Evolutionary conservation across 2,797 vertebrate genomes (phyloP).

Genomic region (Denticeps clupeoides): DNA sequence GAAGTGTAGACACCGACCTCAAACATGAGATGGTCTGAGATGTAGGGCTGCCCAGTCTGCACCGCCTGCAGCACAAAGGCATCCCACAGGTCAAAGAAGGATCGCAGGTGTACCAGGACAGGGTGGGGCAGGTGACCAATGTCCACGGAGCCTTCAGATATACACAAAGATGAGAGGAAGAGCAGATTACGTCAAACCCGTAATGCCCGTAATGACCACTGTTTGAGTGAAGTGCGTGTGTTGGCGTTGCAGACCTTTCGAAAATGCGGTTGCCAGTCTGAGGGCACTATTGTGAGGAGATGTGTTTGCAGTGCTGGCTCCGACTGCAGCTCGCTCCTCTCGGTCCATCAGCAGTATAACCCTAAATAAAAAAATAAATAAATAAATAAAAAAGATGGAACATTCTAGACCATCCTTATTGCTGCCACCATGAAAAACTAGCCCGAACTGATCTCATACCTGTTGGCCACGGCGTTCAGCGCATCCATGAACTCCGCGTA

Average conservation of each 20-base stretch:
- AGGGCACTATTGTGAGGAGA: constrained; percentile 64
- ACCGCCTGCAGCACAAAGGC: constrained; percentile 67
- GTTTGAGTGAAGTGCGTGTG: not conserved
- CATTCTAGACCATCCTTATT: not conserved
- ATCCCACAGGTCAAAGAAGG: constrained; percentile 86
- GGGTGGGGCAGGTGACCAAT: constrained; percentile 76
- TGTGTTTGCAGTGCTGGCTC: constrained; percentile 53
- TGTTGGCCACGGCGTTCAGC: constrained; percentile 79
- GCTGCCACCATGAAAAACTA: too few species aligned
- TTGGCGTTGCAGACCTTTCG: constrained; percentile 63
- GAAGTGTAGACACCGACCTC: constrained; percentile 48
- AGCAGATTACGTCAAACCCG: constrained; percentile 9
- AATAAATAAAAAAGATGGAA: not conserved
- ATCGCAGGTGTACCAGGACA: constrained; percentile 76
- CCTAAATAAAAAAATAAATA: constrained; percentile 41
- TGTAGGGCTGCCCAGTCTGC: constrained; percentile 65
- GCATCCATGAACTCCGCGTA: constrained; percentile 72
- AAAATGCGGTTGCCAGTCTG: constrained; percentile 80
- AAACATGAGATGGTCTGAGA: constrained; percentile 69
- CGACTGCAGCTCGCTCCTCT: constrained; percentile 66
- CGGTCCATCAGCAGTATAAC: constrained; percentile 76
- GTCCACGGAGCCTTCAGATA: constrained; percentile 68
- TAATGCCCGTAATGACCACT: too few species aligned
- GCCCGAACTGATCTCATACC: too few species aligned
- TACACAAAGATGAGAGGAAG: not conserved